A percentile compares a stretch with the other conserved stretches of the same genome.
These are phyloP conservation scores for Chydorus sphaericus DNA, from an alignment of 2,888 invertebrate genomes.

Conservation along the genomic window DNA sequence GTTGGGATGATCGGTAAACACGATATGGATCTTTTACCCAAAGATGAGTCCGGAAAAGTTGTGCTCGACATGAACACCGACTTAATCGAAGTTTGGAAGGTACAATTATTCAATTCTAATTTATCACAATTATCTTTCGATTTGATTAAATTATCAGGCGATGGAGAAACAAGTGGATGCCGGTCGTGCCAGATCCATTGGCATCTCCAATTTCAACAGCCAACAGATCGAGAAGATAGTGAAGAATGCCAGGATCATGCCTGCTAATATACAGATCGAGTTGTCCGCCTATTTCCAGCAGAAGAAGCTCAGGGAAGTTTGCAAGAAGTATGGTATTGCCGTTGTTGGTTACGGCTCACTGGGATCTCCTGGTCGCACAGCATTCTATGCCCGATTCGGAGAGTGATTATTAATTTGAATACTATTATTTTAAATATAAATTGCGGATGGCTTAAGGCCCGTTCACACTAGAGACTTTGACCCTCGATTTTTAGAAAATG, in stretches of 20 bases:
- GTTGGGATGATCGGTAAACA: constrained; percentile 19
- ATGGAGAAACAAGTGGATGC: constrained; percentile 50
- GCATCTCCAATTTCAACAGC: constrained; percentile 68
- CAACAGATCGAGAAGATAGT: constrained; percentile 53
- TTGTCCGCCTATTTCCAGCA: constrained; percentile 66
- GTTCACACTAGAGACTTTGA: too few species aligned
- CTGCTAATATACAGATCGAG: constrained; percentile 47
- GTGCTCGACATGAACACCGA: constrained; percentile 46
- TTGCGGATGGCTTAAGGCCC: too few species aligned
- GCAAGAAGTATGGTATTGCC: constrained; percentile 33
- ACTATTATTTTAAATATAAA: constrained; percentile 23
- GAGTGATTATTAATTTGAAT: not conserved
- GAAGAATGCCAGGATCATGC: constrained; percentile 37
- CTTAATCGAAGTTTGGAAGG: constrained; percentile 59
- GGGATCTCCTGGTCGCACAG: constrained; percentile 12
- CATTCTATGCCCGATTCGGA: not conserved
- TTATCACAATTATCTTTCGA: not conserved
- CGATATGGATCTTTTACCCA: constrained; percentile 11
- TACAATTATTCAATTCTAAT: constrained; percentile 23
- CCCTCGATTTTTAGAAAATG: too few species aligned
- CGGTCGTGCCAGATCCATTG: constrained; percentile 60
- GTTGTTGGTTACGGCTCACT: constrained; percentile 10
- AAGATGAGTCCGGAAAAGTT: not conserved
- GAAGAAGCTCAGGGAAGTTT: constrained; percentile 40
- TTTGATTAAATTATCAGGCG: constrained; percentile 38